A percentile compares a stretch with the other conserved stretches of the same genome.
Evolutionary conservation across 2,113 vertebrate species (phyloP).

Genomic region (Clarias batrachus): DNA sequence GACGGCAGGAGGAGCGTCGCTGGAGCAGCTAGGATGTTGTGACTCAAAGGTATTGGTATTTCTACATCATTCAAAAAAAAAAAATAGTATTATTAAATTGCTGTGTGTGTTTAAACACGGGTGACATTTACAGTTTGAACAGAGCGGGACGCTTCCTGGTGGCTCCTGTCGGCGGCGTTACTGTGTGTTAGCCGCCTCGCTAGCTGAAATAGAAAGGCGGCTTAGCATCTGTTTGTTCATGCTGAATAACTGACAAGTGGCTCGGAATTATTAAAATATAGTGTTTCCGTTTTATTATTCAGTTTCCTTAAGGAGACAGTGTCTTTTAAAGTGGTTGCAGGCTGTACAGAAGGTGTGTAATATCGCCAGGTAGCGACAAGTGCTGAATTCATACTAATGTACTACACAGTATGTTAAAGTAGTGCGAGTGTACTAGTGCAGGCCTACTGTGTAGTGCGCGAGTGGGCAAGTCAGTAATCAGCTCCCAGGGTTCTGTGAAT

Average conservation of each 20-base stretch:
- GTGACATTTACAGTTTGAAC: background rate
- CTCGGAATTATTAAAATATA: background rate
- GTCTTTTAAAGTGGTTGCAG: background rate
- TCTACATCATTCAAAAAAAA: no score
- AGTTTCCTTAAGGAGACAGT: background rate
- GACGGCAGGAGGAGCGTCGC: background rate
- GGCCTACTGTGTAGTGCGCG: background rate
- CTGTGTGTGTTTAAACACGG: no score
- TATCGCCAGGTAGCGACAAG: background rate
- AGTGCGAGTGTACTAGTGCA: background rate
- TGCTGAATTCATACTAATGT: background rate
- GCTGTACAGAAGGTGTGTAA: background rate
- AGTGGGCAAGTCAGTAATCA: background rate
- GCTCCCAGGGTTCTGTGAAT: background rate
- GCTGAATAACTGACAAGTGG: background rate
- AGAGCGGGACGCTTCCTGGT: background rate
- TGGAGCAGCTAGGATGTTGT: background rate
- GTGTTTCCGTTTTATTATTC: background rate
- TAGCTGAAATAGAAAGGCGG: background rate
- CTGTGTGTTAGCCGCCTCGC: background rate
- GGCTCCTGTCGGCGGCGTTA: background rate
- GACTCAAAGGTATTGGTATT: constrained; percentile 23
- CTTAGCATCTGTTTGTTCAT: background rate
- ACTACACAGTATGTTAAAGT: background rate
- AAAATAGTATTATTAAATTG: no score